Percentiles rank a stretch among this genome's conserved stretches.
Conservation (phyloP, 2,888 invertebrate genomes). For the Arrhopalites spinosus region DNA sequence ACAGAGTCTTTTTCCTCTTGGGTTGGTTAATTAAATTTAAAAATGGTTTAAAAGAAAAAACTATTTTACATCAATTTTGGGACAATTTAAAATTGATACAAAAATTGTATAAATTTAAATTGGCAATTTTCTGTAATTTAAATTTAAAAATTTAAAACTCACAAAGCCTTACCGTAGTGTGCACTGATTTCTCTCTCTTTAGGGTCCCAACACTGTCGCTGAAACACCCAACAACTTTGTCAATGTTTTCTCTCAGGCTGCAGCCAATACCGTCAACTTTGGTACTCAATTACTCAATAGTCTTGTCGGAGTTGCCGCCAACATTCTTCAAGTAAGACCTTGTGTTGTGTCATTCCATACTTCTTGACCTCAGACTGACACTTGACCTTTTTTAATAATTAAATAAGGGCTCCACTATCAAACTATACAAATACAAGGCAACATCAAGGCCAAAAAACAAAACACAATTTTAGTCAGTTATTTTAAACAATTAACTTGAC, state of each 20-base stretch:
- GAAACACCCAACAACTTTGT: constrained; percentile 57
- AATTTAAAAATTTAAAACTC: too few relatives aligned
- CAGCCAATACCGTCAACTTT: constrained; percentile 57
- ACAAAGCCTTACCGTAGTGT: constrained; percentile 35
- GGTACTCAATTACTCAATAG: constrained; percentile 56
- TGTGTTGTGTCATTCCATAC: not conserved
- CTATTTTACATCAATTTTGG: too few relatives aligned
- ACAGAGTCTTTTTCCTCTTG: not conserved
- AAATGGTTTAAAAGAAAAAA: too few relatives aligned
- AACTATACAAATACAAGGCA: not conserved
- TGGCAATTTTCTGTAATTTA: too few relatives aligned
- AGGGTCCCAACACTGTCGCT: constrained; percentile 55
- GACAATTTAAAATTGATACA: too few relatives aligned
- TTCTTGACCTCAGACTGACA: not conserved
- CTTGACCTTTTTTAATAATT: not conserved
- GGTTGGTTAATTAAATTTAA: not conserved
- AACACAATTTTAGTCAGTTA: too few relatives aligned
- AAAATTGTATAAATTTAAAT: too few relatives aligned
- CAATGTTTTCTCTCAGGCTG: constrained; percentile 57
- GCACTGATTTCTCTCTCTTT: constrained; percentile 34
- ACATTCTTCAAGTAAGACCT: constrained; percentile 55
- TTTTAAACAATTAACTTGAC: too few relatives aligned
- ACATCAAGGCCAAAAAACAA: too few relatives aligned
- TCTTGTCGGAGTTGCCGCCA: constrained; percentile 56
- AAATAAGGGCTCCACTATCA: not conserved